Evolutionary conservation across 2,113 vertebrate genomes (phyloP), one percentile per base, ranked within the genome.

Genomic region (Cyanoramphus novaezelandiae): DNA sequence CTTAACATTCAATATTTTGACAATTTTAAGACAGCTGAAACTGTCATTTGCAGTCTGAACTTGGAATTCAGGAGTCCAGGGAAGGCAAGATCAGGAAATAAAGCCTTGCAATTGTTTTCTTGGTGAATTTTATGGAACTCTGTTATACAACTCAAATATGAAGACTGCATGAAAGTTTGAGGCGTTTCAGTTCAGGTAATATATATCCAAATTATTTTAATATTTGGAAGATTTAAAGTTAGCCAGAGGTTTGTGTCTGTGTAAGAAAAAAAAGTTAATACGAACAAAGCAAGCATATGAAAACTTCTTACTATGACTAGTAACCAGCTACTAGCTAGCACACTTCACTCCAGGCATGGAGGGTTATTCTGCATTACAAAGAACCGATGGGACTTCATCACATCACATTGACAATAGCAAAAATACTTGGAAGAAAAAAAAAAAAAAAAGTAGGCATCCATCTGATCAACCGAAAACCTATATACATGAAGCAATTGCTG

Each of bases 241-340:
- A 98, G 97, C 97, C 97, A 97, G 93, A 98, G 96, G 97, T 97
- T 97, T 98, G 96, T 98, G 98, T 98, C 98, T 98, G 98, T 98
- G 97, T 98, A 92, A 98, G 98, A 96, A 97, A 98, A 98, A 98
- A 97, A 98, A 97, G 97, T 98, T 98, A 98, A 98, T 97, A 98
- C 28, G 95, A 98, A 98, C 97, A 98, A 98, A 98, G 94, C 96
- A 98, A 98, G 98, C 97, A 98, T 88, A 97, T 17, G 97, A 98
- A 98, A 98, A 94, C 98, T 98, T 98, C 98, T 98, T 98, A 98
- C 98, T 97, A 98, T 98, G 96, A 98, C 98, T 98, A 98, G 98
- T 98, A 98, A 98, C 97, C 94, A 98, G 98, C 98, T 98, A 97
- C 95, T 97, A 98, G 97, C 97, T 96, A 97, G 97, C 97, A 98